Evolutionary conservation across 2,797 vertebrate genomes (phyloP).

Genomic region (Catostomus latipinnis): DNA sequence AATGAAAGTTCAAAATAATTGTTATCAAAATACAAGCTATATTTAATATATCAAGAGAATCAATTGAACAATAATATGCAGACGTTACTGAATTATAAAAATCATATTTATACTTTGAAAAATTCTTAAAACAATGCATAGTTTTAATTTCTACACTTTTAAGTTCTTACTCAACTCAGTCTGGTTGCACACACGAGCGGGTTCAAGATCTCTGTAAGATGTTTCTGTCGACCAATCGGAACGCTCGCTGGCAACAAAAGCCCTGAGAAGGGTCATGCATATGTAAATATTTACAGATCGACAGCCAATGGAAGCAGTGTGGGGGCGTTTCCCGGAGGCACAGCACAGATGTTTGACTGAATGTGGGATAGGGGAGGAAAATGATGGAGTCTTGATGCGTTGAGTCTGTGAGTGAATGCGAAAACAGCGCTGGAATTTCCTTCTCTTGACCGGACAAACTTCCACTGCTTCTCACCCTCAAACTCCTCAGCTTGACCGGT

Average conservation of each 20-base stretch:
- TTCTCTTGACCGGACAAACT: constrained; percentile 6
- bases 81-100: too few relatives aligned
- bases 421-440: constrained; percentile 57
- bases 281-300: constrained; percentile 59
- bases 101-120: too few relatives aligned
- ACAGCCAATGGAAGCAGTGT: constrained; percentile 64
- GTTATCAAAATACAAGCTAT: too few relatives aligned
- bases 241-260: constrained; percentile 34
- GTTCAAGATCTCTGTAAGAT: constrained; percentile 57
- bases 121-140: too few relatives aligned
- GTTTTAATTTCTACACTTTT: not conserved
- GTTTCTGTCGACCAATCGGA: constrained; percentile 55
- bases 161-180: constrained; percentile 14
- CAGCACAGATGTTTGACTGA: constrained; percentile 56
- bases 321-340: constrained; percentile 62
- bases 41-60: too few relatives aligned
- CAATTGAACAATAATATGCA: too few relatives aligned
- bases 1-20: too few relatives aligned
- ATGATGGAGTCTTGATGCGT: constrained; percentile 66
- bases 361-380: constrained; percentile 57
- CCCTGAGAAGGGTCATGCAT: constrained; percentile 54
- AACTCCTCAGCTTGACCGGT: constrained; percentile 8
- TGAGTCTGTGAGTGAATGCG: constrained; percentile 53
- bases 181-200: constrained; percentile 21
- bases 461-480: not conserved